phyloP scores from a whole-genome alignment of 2,888 invertebrate genomes.

The Coleophora deauratella region DNA sequence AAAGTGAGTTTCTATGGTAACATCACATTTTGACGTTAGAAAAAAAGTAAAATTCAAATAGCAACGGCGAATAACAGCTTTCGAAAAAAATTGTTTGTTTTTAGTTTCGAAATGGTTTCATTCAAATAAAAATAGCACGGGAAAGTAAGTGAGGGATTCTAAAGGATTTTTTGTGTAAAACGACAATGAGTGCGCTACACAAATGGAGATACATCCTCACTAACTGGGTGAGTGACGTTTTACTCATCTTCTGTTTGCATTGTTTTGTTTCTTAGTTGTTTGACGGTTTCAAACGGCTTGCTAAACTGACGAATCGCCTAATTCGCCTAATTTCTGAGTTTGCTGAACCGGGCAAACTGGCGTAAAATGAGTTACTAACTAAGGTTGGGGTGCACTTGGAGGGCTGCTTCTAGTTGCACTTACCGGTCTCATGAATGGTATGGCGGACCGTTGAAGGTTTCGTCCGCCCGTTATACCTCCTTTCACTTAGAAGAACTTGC shows the following conservation, averaged over 20 bases:
- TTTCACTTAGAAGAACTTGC: too few relatives aligned
- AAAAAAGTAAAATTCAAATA: conserved; percentile 47
- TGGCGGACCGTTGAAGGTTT: too few relatives aligned
- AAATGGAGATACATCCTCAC: conserved; percentile 60
- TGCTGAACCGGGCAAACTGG: too few relatives aligned
- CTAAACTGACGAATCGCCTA: too few relatives aligned
- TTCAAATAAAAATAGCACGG: conserved; percentile 6
- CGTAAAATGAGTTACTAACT: too few relatives aligned
- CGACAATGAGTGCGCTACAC: conserved; percentile 40
- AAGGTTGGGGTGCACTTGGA: too few relatives aligned
- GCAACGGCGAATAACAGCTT: conserved; percentile 48
- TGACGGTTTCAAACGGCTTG: too few relatives aligned
- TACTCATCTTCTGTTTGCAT: background rate
- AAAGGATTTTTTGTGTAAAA: conserved; percentile 1
- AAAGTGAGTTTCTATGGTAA: background rate
- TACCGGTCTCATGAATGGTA: too few relatives aligned
- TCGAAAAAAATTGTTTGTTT: conserved; percentile 39
- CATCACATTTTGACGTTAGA: conserved; percentile 3
- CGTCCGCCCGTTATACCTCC: too few relatives aligned
- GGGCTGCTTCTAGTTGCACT: too few relatives aligned
- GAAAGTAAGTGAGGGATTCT: conserved; percentile 2
- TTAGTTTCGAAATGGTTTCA: conserved; percentile 22
- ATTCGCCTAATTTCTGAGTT: too few relatives aligned
- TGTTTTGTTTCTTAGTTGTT: background rate
- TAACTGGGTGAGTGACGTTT: conserved; percentile 51